A percentile compares a stretch with the other conserved stretches of the same genome.
Conservation (phyloP, 2,797 vertebrate species). For the Crotalus adamanteus region DNA sequence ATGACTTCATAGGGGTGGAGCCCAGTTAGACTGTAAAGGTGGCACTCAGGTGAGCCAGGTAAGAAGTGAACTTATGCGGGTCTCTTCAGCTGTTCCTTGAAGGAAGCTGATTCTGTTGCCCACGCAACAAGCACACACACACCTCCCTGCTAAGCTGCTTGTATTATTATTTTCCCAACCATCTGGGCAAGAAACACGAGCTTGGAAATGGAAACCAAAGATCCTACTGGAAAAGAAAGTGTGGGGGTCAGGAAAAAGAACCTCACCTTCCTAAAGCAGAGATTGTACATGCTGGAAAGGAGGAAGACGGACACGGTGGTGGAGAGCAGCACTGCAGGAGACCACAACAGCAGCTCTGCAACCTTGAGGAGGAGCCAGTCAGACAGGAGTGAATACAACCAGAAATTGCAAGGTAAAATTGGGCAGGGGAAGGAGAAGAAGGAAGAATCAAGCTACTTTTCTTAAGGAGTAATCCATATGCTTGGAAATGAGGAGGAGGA, state of each 20-base stretch:
- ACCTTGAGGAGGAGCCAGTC: constrained; percentile 91
- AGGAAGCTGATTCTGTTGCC: constrained; percentile 22
- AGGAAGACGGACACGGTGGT: constrained; percentile 92
- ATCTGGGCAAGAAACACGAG: neutral
- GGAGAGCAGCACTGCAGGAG: constrained; percentile 63
- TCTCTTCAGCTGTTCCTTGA: constrained; percentile 60
- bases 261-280: constrained; percentile 79
- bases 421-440: neutral
- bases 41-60: constrained; percentile 71
- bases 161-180: neutral
- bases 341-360: constrained; percentile 79
- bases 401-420: constrained; percentile 91
- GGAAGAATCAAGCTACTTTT: neutral
- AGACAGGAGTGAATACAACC: constrained; percentile 94
- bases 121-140: neutral
- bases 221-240: constrained; percentile 74
- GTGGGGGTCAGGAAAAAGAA: constrained; percentile 78
- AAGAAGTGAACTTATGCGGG: constrained; percentile 73
- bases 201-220: constrained; percentile 75
- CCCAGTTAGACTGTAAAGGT: constrained; percentile 73
- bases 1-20: constrained; percentile 80
- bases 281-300: constrained; percentile 85
- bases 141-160: neutral
- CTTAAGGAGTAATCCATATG: neutral
- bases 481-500: neutral